A percentile compares a stretch with the other conserved stretches of the same genome.
Evolutionary conservation across 2,797 vertebrate species (phyloP).

Genomic region (Syngnathus rostellatus): DNA sequence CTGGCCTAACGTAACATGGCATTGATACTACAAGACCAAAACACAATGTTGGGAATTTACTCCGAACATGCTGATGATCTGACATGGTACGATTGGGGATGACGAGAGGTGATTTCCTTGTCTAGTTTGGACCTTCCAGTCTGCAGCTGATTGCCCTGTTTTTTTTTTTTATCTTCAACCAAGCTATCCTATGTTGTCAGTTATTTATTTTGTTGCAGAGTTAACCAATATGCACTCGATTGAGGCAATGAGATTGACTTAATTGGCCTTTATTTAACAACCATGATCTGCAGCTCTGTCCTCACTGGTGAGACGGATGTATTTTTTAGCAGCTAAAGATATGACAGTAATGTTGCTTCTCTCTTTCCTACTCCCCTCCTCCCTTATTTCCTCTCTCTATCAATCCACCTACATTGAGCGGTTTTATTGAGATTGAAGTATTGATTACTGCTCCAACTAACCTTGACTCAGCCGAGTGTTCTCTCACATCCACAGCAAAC

Average conservation of each 20-base stretch:
- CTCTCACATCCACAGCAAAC: constrained; percentile 38
- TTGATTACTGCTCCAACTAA: constrained; percentile 82
- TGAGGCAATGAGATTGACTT: constrained; percentile 44
- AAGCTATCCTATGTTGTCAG: constrained; percentile 44
- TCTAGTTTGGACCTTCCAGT: too few relatives aligned
- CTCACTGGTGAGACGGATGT: constrained; percentile 41
- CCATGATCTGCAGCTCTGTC: constrained; percentile 42
- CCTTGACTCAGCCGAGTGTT: constrained; percentile 71
- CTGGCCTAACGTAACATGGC: constrained; percentile 1
- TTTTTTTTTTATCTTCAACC: constrained; percentile 10
- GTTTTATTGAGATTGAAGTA: constrained; percentile 92
- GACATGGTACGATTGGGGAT: too few relatives aligned
- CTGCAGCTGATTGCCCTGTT: background rate
- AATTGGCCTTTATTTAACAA: constrained; percentile 39
- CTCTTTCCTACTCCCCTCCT: constrained; percentile 36
- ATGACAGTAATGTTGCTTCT: constrained; percentile 58
- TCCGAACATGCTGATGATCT: background rate
- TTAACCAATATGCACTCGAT: constrained; percentile 74
- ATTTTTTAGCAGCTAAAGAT: constrained; percentile 37
- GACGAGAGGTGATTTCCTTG: too few relatives aligned
- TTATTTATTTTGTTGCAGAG: constrained; percentile 66
- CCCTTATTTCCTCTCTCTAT: constrained; percentile 47
- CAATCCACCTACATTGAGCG: constrained; percentile 80
- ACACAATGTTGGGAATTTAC: constrained; percentile 3
- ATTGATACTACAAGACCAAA: constrained; percentile 9